These are phyloP conservation scores for Myodes glareolus DNA, from an alignment of 2,113 vertebrate genomes.

Conservation along the genomic window DNA sequence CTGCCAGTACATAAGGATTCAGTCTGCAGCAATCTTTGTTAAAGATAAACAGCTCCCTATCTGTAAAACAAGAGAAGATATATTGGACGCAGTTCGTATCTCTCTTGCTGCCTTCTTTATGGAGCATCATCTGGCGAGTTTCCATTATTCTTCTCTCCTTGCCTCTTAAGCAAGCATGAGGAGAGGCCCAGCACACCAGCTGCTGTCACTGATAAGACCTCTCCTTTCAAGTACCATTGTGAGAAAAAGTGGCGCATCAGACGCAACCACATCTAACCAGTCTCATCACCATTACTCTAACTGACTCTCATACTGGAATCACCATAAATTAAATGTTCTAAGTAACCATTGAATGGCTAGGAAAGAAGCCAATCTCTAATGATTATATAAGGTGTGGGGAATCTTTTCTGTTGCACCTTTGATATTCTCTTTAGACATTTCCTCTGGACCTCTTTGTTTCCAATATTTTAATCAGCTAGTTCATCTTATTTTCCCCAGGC, in stretches of 20 bases:
- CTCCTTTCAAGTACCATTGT: background rate
- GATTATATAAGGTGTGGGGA: background rate
- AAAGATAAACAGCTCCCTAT: background rate
- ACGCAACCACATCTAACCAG: background rate
- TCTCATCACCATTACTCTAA: background rate
- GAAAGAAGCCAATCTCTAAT: background rate
- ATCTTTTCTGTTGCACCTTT: background rate
- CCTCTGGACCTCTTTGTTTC: background rate
- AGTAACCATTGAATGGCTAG: background rate
- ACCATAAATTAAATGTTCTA: background rate
- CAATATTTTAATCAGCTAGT: background rate
- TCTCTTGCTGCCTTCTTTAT: background rate
- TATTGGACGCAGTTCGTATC: background rate
- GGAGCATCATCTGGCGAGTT: background rate
- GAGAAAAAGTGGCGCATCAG: background rate
- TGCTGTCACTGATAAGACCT: no score
- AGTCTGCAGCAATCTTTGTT: no score
- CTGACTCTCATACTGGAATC: background rate
- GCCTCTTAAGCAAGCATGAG: background rate
- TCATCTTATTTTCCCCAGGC: background rate
- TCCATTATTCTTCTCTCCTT: background rate
- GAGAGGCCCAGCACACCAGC: background rate
- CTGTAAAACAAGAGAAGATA: background rate
- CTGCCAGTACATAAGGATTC: background rate
- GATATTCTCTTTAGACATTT: background rate